Conservation (phyloP, 2,113 vertebrate genomes). For the Chaenocephalus aceratus region DNA sequence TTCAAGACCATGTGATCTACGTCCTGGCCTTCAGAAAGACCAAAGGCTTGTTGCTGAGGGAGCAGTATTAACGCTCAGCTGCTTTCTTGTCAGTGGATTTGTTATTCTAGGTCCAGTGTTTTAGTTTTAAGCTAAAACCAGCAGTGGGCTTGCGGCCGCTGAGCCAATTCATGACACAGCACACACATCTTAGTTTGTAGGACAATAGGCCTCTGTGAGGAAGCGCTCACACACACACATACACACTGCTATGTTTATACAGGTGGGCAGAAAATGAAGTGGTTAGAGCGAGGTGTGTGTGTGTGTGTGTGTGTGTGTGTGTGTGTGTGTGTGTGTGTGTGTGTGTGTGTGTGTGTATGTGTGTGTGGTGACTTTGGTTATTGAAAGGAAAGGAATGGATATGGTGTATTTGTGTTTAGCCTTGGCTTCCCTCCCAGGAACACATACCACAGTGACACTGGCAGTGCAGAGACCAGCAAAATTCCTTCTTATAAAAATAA, state of each 20-base stretch:
- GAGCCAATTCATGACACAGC: constrained; percentile 76
- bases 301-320: constrained; percentile 30
- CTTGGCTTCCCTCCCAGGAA: constrained; percentile 75
- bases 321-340: constrained; percentile 28
- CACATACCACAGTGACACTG: constrained; percentile 77
- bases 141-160: constrained; percentile 62
- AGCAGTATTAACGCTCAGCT: constrained; percentile 49
- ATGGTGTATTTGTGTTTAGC: constrained; percentile 68
- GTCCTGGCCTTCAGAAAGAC: constrained; percentile 2
- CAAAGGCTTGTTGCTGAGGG: constrained; percentile 34
- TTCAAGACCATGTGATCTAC: constrained; percentile 13
- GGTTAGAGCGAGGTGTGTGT: constrained; percentile 51
- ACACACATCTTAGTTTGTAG: constrained; percentile 55
- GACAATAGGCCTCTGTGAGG: constrained; percentile 75
- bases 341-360: constrained; percentile 32
- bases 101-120: constrained; percentile 70
- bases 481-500: constrained; percentile 79
- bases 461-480: constrained; percentile 75
- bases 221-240: constrained; percentile 42
- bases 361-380: constrained; percentile 58
- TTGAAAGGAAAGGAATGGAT: constrained; percentile 76
- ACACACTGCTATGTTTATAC: constrained; percentile 76
- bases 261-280: constrained; percentile 75
- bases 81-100: constrained; percentile 49
- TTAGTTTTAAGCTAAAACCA: constrained; percentile 75